Percentiles rank a stretch among this genome's conserved stretches.
Evolutionary conservation across 2,888 invertebrate genomes (phyloP).

Genomic region (Lomographa bimaculata): DNA sequence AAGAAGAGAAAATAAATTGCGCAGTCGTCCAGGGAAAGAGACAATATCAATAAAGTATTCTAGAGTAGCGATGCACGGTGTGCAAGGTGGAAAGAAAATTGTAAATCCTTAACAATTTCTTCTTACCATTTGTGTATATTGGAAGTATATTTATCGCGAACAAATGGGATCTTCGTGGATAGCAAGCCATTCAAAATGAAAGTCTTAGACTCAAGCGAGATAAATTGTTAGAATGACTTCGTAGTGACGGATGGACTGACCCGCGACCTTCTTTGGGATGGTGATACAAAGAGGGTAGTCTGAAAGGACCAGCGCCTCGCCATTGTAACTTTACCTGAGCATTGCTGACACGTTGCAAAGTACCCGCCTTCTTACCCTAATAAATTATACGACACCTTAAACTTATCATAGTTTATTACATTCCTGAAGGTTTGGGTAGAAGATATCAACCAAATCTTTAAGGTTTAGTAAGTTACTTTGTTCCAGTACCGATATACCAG

Average conservation of each 20-base stretch:
- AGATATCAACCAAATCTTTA: too few species aligned
- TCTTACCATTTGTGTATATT: too few species aligned
- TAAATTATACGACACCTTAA: slow-evolving; percentile 11
- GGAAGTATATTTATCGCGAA: slow-evolving; percentile 38
- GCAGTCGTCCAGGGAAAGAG: slow-evolving; percentile 20
- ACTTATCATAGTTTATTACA: neutral
- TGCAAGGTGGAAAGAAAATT: slow-evolving; percentile 26
- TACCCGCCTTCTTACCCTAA: slow-evolving; percentile 5
- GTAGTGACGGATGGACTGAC: slow-evolving; percentile 33
- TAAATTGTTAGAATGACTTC: slow-evolving; percentile 52
- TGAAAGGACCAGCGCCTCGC: slow-evolving; percentile 11
- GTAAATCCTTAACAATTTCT: slow-evolving; percentile 38
- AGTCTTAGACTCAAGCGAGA: slow-evolving; percentile 44
- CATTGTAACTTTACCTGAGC: slow-evolving; percentile 15
- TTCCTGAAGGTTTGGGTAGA: too few species aligned
- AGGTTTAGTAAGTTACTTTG: too few species aligned
- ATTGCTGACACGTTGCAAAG: slow-evolving; percentile 11
- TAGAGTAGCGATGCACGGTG: slow-evolving; percentile 19
- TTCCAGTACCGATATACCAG: too few species aligned
- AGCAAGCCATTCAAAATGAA: slow-evolving; percentile 42
- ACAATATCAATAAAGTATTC: slow-evolving; percentile 37
- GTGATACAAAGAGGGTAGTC: slow-evolving; percentile 22
- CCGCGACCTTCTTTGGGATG: slow-evolving; percentile 7
- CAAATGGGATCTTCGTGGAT: slow-evolving; percentile 44
- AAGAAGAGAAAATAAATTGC: slow-evolving; percentile 16